Evolutionary conservation across 2,113 vertebrate genomes (phyloP).

Genomic region (Megatriorchis doriae): DNA sequence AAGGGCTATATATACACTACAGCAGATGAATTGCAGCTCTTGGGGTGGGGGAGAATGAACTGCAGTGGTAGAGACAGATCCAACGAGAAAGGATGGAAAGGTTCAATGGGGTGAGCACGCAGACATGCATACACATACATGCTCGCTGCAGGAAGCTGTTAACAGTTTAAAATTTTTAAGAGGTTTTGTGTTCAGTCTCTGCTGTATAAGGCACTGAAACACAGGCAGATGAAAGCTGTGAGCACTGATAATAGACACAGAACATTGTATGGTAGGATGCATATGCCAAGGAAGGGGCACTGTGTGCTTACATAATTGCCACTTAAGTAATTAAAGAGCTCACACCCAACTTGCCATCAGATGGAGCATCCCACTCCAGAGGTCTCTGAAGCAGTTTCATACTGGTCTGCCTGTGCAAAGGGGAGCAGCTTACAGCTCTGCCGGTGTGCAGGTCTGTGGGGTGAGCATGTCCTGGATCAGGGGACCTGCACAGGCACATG

Average conservation of each 20-base stretch:
- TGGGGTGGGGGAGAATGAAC: not conserved
- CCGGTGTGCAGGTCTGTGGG: fast-evolving
- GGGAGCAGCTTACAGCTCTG: not conserved
- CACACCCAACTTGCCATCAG: not conserved
- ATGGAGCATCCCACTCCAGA: not conserved
- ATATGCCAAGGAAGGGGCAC: not conserved
- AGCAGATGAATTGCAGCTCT: conserved; percentile 33
- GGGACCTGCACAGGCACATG: not conserved
- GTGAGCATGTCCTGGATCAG: fast-evolving
- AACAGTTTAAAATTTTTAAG: not conserved
- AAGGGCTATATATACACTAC: conserved; percentile 13
- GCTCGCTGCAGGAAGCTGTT: not conserved
- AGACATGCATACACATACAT: not conserved
- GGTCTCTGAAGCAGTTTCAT: not conserved
- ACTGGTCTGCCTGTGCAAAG: not conserved
- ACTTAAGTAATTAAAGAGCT: conserved; percentile 18
- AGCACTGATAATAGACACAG: not conserved
- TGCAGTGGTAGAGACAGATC: not conserved
- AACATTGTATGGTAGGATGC: not conserved
- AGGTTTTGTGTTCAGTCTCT: not conserved
- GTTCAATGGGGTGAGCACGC: not conserved
- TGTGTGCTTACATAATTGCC: not conserved
- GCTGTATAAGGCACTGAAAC: not conserved
- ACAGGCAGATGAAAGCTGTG: not conserved
- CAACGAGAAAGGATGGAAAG: not conserved